These are phyloP conservation scores for Corapipo altera DNA, from an alignment of 2,113 vertebrate species.

Conservation along the genomic window DNA sequence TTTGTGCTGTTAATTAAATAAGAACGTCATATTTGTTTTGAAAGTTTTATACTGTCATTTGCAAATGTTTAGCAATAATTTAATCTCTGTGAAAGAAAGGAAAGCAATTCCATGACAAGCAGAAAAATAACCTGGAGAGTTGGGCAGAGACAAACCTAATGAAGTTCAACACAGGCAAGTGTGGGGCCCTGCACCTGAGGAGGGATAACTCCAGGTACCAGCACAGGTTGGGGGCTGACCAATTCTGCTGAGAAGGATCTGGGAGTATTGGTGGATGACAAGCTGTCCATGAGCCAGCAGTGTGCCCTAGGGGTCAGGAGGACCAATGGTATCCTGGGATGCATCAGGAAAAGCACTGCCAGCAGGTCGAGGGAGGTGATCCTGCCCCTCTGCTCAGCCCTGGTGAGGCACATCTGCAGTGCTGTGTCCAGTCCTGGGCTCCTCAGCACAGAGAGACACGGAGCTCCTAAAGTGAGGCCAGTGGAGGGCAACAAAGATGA, in stretches of 20 bases:
- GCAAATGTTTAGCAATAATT: background rate
- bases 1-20: background rate
- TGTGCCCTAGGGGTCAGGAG: background rate
- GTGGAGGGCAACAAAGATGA: background rate
- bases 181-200: background rate
- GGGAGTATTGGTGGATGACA: background rate
- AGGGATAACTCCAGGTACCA: background rate
- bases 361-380: background rate
- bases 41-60: background rate
- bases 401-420: background rate
- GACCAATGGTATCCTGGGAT: background rate
- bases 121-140: background rate
- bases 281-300: background rate
- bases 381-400: background rate
- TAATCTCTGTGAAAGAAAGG: background rate
- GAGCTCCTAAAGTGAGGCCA: background rate
- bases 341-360: background rate
- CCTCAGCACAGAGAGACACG: background rate
- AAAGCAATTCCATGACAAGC: background rate
- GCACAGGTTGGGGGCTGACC: background rate
- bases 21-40: background rate
- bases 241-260: background rate
- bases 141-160: background rate
- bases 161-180: background rate
- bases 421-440: background rate